phyloP scores from a whole-genome alignment of 2,113 vertebrate species.

The Solea senegalensis region DNA sequence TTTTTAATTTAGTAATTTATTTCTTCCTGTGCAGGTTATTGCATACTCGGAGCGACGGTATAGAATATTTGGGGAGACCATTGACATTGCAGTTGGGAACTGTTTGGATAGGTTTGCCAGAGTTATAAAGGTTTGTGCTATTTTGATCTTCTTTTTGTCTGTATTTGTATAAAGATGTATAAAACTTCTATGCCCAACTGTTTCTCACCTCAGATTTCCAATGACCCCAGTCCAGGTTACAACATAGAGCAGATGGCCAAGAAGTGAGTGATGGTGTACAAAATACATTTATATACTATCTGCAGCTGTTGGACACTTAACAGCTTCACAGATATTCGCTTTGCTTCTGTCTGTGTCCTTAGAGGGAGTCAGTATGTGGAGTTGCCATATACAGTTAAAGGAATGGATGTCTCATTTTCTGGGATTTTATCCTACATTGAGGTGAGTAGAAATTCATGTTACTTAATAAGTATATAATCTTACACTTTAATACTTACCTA shows the following conservation, averaged over 20 bases:
- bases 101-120: conserved; percentile 92
- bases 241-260: conserved; percentile 96
- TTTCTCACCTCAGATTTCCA: conserved; percentile 85
- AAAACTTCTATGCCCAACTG: neutral
- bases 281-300: neutral
- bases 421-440: conserved; percentile 93
- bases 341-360: neutral
- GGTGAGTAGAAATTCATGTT: conserved; percentile 69
- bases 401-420: conserved; percentile 94
- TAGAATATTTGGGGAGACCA: conserved; percentile 93
- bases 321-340: neutral
- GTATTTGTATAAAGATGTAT: neutral
- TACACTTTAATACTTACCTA: neutral
- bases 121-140: conserved; percentile 87
- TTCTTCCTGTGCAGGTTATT: conserved; percentile 82
- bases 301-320: neutral
- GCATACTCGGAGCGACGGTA: conserved; percentile 89
- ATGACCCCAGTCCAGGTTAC: conserved; percentile 93
- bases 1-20: neutral
- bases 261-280: conserved; percentile 79
- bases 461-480: neutral
- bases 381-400: conserved; percentile 92
- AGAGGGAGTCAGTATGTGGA: conserved; percentile 89
- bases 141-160: neutral
- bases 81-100: conserved; percentile 93